Evolutionary conservation across 1,140 invertebrate species (phyloP).

Genomic region (Platorchestia sp.): DNA sequence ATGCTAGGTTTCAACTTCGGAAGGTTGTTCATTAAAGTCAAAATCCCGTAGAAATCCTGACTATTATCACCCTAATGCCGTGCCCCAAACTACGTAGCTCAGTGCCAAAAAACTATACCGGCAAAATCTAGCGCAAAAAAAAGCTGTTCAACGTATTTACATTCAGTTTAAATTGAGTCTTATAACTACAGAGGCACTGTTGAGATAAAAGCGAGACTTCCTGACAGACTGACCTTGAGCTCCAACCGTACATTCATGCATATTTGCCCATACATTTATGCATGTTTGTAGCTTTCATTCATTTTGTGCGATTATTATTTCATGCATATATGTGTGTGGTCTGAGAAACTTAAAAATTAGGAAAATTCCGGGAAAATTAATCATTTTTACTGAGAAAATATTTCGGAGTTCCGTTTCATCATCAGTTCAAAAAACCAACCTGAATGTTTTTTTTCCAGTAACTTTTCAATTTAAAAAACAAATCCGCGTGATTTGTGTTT

Average conservation of each 20-base stretch:
- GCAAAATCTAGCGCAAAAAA: not conserved
- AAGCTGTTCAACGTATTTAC: conserved; percentile 1
- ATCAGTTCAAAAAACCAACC: too few relatives aligned
- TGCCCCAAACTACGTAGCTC: not conserved
- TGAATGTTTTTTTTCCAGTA: too few relatives aligned
- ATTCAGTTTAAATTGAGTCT: not conserved
- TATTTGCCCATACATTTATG: not conserved
- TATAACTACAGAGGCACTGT: not conserved
- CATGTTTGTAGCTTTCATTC: not conserved
- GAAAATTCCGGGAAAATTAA: too few relatives aligned
- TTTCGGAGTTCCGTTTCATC: too few relatives aligned
- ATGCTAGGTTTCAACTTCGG: not conserved
- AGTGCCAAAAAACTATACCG: not conserved
- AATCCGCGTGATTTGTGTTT: too few relatives aligned
- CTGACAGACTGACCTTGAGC: not conserved
- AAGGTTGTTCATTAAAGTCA: not conserved
- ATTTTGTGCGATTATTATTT: too few relatives aligned
- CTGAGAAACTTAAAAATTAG: too few relatives aligned
- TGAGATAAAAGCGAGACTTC: not conserved
- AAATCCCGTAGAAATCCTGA: not conserved
- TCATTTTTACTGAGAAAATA: too few relatives aligned
- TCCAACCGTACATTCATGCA: not conserved
- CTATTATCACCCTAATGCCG: not conserved
- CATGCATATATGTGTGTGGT: too few relatives aligned
- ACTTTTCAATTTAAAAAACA: too few relatives aligned